These are phyloP conservation scores for Heliothis subflexa DNA, from an alignment of 1,140 invertebrate species.

Conservation along the genomic window DNA sequence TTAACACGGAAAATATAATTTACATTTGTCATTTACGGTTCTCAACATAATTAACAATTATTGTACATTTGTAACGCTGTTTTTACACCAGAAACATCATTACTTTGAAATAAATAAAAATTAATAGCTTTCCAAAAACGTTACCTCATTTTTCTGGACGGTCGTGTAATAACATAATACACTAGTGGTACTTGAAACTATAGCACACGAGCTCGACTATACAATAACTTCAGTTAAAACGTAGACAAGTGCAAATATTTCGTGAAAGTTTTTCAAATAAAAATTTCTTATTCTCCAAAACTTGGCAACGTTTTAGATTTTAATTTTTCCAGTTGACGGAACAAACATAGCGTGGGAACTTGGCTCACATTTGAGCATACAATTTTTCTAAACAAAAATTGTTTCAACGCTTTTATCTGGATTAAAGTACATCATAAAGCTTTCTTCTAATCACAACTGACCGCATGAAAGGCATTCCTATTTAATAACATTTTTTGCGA, in stretches of 20 bases:
- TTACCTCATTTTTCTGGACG: no score
- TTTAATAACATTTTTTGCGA: slow-evolving; percentile 34
- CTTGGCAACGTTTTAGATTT: slow-evolving; percentile 36
- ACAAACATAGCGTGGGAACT: slow-evolving; percentile 28
- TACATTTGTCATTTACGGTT: neutral
- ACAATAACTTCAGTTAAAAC: slow-evolving; percentile 9
- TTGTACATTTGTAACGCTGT: neutral
- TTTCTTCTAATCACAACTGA: slow-evolving; percentile 5
- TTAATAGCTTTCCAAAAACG: no score
- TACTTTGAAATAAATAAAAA: no score
- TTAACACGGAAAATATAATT: slow-evolving; percentile 18
- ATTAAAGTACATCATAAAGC: neutral
- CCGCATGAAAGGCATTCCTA: slow-evolving; percentile 9
- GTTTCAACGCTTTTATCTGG: slow-evolving; percentile 30
- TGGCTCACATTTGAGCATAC: neutral
- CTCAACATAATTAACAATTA: neutral
- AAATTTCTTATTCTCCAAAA: neutral
- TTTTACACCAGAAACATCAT: no score
- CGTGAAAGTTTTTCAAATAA: slow-evolving; percentile 15
- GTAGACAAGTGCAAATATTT: slow-evolving; percentile 15
- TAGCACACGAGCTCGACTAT: neutral
- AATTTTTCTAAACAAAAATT: neutral
- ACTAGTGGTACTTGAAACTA: neutral
- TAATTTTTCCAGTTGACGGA: slow-evolving; percentile 38
- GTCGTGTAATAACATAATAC: neutral